These are phyloP conservation scores for Neopelma chrysocephalum DNA, from an alignment of 2,797 vertebrate genomes.

Conservation along the genomic window DNA sequence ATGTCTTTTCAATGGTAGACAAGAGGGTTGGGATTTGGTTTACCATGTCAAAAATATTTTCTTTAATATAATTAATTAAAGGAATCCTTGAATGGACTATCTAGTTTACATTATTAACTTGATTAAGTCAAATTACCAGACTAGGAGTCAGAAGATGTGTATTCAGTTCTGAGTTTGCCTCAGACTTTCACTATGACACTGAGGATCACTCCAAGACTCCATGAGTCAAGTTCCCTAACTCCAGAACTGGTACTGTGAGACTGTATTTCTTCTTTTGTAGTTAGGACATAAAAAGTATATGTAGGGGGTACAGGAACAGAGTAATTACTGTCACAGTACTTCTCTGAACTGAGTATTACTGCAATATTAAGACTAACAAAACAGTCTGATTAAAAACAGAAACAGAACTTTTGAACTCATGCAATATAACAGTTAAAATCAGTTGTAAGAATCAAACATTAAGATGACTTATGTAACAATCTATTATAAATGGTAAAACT, in stretches of 20 bases:
- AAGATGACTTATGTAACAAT: neutral
- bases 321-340: neutral
- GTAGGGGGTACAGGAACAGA: neutral
- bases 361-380: neutral
- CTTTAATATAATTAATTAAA: neutral
- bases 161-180: neutral
- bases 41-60: neutral
- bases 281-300: neutral
- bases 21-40: neutral
- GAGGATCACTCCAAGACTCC: neutral
- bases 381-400: neutral
- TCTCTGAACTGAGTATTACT: neutral
- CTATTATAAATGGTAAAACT: neutral
- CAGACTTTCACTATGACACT: neutral
- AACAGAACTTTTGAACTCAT: neutral
- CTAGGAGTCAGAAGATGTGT: neutral
- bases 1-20: neutral
- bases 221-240: neutral
- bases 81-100: neutral
- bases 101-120: neutral
- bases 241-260: neutral
- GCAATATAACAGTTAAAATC: neutral
- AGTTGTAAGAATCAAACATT: neutral
- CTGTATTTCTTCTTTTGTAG: neutral
- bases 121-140: neutral